Evolutionary conservation across 2,888 invertebrate genomes (phyloP).

Genomic region (Uropetala carovei): DNA sequence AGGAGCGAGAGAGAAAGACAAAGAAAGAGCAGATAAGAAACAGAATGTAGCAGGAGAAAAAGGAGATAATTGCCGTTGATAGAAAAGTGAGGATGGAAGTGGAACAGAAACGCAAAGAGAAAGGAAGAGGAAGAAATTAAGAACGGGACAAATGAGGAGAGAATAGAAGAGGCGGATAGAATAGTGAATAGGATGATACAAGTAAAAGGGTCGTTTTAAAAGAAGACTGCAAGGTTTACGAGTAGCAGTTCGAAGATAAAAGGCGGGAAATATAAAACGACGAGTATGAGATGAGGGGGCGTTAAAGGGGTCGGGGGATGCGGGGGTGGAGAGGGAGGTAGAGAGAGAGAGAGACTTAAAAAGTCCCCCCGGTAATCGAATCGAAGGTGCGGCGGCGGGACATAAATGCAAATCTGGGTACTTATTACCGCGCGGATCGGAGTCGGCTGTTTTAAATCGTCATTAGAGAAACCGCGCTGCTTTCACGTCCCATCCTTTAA

Average conservation of each 20-base stretch:
- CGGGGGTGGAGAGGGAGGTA: not conserved
- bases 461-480: not conserved
- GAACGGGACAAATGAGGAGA: not conserved
- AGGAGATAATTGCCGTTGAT: no score
- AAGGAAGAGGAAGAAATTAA: not conserved
- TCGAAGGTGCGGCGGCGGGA: not conserved
- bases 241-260: not conserved
- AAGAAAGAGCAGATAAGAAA: no score
- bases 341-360: no score
- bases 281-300: not conserved
- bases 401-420: not conserved
- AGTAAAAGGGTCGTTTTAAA: not conserved
- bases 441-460: constrained; percentile 3
- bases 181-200: not conserved
- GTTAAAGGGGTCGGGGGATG: not conserved
- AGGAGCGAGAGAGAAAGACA: no score
- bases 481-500: not conserved
- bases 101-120: not conserved
- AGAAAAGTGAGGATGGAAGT: not conserved
- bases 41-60: no score
- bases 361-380: not conserved
- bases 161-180: not conserved
- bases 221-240: not conserved
- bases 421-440: not conserved
- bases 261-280: constrained; percentile 5